Evolutionary conservation across 2,797 vertebrate species (phyloP).

Genomic region (Huso huso): DNA sequence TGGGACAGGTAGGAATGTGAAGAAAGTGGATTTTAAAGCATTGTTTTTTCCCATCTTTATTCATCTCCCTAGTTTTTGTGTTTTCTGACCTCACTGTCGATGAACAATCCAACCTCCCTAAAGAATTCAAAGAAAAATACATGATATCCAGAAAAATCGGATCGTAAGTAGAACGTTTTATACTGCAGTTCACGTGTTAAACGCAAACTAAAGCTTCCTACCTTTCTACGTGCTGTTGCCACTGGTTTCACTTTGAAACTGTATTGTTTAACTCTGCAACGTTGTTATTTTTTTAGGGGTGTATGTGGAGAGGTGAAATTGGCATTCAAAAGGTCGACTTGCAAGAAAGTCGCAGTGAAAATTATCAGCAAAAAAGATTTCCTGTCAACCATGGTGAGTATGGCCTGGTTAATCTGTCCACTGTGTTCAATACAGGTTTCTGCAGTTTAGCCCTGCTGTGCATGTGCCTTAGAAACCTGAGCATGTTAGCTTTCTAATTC

Average conservation of each 20-base stretch:
- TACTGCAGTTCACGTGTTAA: background rate
- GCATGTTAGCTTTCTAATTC: background rate
- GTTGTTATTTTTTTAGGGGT: slow-evolving; percentile 56
- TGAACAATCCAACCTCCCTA: slow-evolving; percentile 70
- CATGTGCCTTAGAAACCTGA: no score
- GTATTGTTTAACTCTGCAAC: slow-evolving; percentile 13
- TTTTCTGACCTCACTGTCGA: slow-evolving; percentile 79
- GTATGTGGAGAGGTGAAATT: slow-evolving; percentile 89
- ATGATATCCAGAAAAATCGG: slow-evolving; percentile 81
- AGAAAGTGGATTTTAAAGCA: no score
- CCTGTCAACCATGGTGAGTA: slow-evolving; percentile 54
- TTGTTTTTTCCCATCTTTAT: background rate
- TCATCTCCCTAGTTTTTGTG: slow-evolving; percentile 68
- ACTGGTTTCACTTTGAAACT: slow-evolving; percentile 5
- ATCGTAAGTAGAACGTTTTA: slow-evolving; percentile 56
- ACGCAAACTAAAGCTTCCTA: background rate
- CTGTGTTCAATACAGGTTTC: background rate
- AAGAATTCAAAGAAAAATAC: slow-evolving; percentile 75
- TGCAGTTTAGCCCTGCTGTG: no score
- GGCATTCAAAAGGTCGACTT: slow-evolving; percentile 77
- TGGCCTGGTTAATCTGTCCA: no score
- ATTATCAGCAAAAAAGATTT: slow-evolving; percentile 84
- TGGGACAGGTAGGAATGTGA: no score
- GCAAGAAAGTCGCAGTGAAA: slow-evolving; percentile 81
- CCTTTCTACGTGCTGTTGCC: background rate